A percentile compares a stretch with the other conserved stretches of the same genome.
Evolutionary conservation across 2,113 vertebrate species (phyloP).

Genomic region (Cyprinodon brontotheroides): DNA sequence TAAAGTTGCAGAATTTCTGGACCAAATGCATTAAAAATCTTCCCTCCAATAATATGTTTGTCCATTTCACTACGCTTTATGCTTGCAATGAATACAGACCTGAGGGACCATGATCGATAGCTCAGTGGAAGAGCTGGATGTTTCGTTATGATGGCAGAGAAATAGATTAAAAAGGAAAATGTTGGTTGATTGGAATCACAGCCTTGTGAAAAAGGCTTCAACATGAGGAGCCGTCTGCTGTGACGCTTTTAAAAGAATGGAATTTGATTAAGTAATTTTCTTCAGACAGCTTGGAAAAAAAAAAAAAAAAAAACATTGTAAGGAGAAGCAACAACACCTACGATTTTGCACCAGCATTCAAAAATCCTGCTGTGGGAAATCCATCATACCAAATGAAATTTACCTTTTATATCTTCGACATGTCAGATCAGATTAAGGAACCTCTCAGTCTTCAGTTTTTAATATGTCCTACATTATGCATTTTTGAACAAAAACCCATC

Average conservation of each 20-base stretch:
- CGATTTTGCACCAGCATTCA: slow-evolving; percentile 19
- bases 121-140: neutral
- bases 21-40: too few species aligned
- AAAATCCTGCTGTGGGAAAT: slow-evolving; percentile 36
- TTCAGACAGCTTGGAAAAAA: neutral
- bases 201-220: neutral
- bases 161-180: neutral
- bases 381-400: slow-evolving; percentile 48
- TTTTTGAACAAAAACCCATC: neutral
- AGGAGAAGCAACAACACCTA: slow-evolving; percentile 19
- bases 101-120: too few species aligned
- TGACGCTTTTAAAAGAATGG: neutral
- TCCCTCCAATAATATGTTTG: too few species aligned
- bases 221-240: slow-evolving; percentile 2
- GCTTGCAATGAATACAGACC: too few species aligned
- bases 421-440: slow-evolving; percentile 46
- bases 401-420: slow-evolving; percentile 27
- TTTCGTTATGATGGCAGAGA: neutral
- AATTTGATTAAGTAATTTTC: neutral
- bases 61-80: too few species aligned
- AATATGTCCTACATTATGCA: slow-evolving; percentile 1
- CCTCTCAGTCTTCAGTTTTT: slow-evolving; percentile 18
- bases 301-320: neutral
- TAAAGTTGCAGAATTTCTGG: too few species aligned
- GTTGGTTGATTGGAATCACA: neutral